Evolutionary conservation across 2,113 vertebrate genomes (phyloP).

Genomic region (Tragulus kanchil): DNA sequence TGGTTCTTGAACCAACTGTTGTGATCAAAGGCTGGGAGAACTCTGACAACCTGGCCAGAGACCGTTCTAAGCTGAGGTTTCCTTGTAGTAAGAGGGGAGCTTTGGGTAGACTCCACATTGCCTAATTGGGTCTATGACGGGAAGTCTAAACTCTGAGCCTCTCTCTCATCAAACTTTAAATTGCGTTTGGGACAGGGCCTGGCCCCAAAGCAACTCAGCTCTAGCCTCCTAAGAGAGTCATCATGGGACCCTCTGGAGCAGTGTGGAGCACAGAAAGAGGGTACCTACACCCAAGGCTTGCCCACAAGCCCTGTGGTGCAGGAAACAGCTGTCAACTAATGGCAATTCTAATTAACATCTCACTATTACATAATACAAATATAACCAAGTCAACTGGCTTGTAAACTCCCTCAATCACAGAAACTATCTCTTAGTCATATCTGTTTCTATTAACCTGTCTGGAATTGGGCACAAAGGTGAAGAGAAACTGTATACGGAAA

Average conservation of each 20-base stretch:
- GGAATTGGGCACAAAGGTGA: not conserved
- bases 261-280: no score
- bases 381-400: not conserved
- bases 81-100: not conserved
- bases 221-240: no score
- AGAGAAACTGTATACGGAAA: not conserved
- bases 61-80: conserved; percentile 33
- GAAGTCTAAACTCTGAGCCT: no score
- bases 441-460: not conserved
- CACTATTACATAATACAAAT: not conserved
- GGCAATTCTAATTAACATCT: not conserved
- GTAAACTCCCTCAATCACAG: not conserved
- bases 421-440: not conserved
- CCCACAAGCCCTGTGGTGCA: no score
- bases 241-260: no score
- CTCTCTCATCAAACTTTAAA: no score
- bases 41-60: not conserved
- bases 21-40: conserved; percentile 41
- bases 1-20: not conserved
- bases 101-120: not conserved
- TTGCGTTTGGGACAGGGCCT: no score
- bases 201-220: no score
- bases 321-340: not conserved
- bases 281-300: no score
- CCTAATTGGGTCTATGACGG: no score